A percentile compares a stretch with the other conserved stretches of the same genome.
These are phyloP conservation scores for Phyto melanocephala DNA, from an alignment of 2,888 invertebrate species.

Conservation along the genomic window DNA sequence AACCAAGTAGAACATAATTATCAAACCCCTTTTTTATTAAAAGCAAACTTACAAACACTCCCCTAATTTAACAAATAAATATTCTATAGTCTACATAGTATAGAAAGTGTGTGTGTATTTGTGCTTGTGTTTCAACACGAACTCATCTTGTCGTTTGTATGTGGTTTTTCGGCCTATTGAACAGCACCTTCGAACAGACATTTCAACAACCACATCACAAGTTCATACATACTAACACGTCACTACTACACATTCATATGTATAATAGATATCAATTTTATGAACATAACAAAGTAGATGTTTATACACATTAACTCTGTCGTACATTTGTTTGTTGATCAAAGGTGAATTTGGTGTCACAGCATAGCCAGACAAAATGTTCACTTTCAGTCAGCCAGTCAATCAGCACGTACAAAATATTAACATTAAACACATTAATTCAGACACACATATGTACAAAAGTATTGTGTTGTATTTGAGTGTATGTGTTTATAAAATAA, in stretches of 20 bases:
- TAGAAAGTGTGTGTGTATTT: background rate
- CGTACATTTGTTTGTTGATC: background rate
- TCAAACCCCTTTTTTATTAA: background rate
- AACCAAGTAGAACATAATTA: background rate
- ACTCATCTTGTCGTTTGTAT: conserved; percentile 18
- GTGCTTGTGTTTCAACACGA: background rate
- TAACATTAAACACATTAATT: conserved; percentile 6
- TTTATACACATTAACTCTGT: background rate
- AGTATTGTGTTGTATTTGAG: background rate
- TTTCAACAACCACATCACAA: conserved; percentile 28
- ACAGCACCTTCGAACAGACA: background rate
- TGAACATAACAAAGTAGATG: background rate
- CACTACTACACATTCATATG: background rate
- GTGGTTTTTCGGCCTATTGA: conserved; percentile 27
- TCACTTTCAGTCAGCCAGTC: conserved; percentile 12
- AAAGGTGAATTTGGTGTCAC: conserved; percentile 14
- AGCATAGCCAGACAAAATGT: conserved; percentile 2
- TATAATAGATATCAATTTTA: background rate
- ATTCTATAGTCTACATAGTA: background rate
- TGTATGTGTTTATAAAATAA: background rate
- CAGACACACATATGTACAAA: background rate
- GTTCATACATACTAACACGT: background rate
- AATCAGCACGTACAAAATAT: conserved; percentile 39
- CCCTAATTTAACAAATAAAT: background rate
- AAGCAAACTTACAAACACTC: background rate